Evolutionary conservation across 2,888 invertebrate genomes (phyloP).

Genomic region (Polietes domitor): DNA sequence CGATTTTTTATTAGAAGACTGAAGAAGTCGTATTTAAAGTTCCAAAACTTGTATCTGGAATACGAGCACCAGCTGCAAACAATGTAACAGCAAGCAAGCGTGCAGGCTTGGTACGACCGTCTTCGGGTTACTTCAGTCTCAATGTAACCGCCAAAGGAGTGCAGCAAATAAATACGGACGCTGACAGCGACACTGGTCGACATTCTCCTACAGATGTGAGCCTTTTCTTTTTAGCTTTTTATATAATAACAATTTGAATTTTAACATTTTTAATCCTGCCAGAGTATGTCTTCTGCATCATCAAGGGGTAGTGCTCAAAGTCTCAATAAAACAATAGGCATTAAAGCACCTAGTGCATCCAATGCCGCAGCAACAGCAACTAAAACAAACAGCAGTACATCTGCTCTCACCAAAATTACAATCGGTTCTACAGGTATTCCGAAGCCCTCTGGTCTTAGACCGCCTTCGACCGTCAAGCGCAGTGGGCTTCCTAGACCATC

Average conservation of each 20-base stretch:
- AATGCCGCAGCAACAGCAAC: slow-evolving; percentile 25
- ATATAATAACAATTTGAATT: not conserved
- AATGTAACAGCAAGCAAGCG: slow-evolving; percentile 70
- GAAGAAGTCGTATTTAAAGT: slow-evolving; percentile 77
- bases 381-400: slow-evolving; percentile 37
- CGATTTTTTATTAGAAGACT: slow-evolving; percentile 66
- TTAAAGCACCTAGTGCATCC: slow-evolving; percentile 42
- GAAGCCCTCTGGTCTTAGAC: slow-evolving; percentile 78
- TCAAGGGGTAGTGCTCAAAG: slow-evolving; percentile 77
- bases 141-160: slow-evolving; percentile 70
- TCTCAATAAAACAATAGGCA: slow-evolving; percentile 65
- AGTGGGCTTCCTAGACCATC: slow-evolving; percentile 77
- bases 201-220: slow-evolving; percentile 76
- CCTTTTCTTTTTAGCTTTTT: slow-evolving; percentile 6
- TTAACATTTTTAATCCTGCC: not conserved
- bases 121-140: slow-evolving; percentile 79
- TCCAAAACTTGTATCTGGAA: slow-evolving; percentile 76
- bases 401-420: slow-evolving; percentile 74
- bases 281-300: slow-evolving; percentile 80
- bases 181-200: slow-evolving; percentile 75
- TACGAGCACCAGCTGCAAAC: slow-evolving; percentile 72
- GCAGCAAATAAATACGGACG: slow-evolving; percentile 67
- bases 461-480: slow-evolving; percentile 75
- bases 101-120: slow-evolving; percentile 77
- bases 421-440: slow-evolving; percentile 77